Evolutionary conservation across 2,888 invertebrate species (phyloP), one percentile per base, ranked within the genome.

Genomic region (Aphodius granarius): DNA sequence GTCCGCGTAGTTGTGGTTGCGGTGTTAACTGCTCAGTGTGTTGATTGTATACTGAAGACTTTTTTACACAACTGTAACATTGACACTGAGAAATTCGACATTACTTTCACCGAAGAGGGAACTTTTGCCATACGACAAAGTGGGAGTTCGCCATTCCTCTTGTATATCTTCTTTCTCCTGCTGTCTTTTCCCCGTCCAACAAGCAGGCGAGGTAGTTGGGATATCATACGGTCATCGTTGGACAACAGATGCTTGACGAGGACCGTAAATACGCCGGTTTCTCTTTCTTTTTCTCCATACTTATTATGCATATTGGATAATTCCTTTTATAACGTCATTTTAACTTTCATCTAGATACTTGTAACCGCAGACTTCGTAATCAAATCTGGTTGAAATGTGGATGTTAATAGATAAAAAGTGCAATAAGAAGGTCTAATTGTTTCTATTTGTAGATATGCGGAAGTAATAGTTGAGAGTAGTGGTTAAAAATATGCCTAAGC

Each of bases 31-130:
- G 43, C 6, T 43, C 43, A 43, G 43, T 43, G 43, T 43, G 65
- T 4, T 65, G 65, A 19, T 65, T 13, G 65, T 43, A 43, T 1
- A 43, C 43, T 43, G 43, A 43, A 71, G 21, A 21, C 15, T 71
- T 23, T 23, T 71, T 71, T 71, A 71, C 21, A 71, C 71, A 21
- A 77, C 78, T 77, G 81, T 83, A 83, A 83, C 84, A 84, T 84
- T 85, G 85, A 83, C 84, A 86, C 85, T 86, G 86, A 83, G 82
- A 82, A 83, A 80, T 73, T 81, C 82, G 78, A 80, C 76, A 76
- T 86, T 85, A 85, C 81, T 85, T 86, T 86, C 85, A 85, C 84
- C 83, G 81, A 80, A 76, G 80, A 78, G 74, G 78, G 73, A 73
- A 75, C 68, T 73, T 77, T 75, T 65, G 20, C 18, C 19, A n/a